A percentile compares a stretch with the other conserved stretches of the same genome.
phyloP scores from a whole-genome alignment of 1,140 invertebrate species.

The Kradibia gibbosae region DNA sequence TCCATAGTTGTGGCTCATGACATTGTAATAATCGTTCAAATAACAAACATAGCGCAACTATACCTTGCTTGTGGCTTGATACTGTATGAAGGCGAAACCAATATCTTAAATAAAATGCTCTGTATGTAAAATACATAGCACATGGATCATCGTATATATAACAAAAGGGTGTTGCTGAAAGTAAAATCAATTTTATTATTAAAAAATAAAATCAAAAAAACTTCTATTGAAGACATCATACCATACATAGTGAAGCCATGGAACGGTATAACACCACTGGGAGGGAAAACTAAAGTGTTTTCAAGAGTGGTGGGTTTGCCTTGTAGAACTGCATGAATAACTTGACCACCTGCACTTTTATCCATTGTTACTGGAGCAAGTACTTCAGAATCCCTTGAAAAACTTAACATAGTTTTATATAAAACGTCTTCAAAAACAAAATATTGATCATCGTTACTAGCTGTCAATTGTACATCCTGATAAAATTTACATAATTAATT shows the following conservation, averaged over 20 bases:
- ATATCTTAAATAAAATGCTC: constrained; percentile 92
- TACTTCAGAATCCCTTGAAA: constrained; percentile 90
- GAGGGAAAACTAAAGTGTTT: constrained; percentile 87
- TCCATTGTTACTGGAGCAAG: constrained; percentile 78
- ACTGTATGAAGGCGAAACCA: constrained; percentile 94
- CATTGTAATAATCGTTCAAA: constrained; percentile 94
- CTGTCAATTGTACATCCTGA: constrained; percentile 93
- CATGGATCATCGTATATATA: constrained; percentile 93
- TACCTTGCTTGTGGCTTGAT: constrained; percentile 92
- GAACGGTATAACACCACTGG: constrained; percentile 95
- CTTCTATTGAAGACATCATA: constrained; percentile 66
- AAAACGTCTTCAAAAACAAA: constrained; percentile 98
- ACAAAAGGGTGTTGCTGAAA: constrained; percentile 91
- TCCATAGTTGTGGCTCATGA: constrained; percentile 91
- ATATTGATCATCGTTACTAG: constrained; percentile 97
- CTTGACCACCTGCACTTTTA: constrained; percentile 68
- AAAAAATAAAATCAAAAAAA: constrained; percentile 20
- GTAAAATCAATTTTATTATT: constrained; percentile 38
- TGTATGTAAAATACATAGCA: constrained; percentile 90
- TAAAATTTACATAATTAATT: constrained; percentile 48
- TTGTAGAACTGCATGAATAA: constrained; percentile 78
- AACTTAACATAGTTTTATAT: constrained; percentile 95
- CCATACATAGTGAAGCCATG: constrained; percentile 98
- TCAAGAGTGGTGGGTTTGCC: constrained; percentile 80
- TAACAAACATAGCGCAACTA: constrained; percentile 84